phyloP scores from a whole-genome alignment of 2,797 vertebrate genomes.

The Sebastolobus altivelis region DNA sequence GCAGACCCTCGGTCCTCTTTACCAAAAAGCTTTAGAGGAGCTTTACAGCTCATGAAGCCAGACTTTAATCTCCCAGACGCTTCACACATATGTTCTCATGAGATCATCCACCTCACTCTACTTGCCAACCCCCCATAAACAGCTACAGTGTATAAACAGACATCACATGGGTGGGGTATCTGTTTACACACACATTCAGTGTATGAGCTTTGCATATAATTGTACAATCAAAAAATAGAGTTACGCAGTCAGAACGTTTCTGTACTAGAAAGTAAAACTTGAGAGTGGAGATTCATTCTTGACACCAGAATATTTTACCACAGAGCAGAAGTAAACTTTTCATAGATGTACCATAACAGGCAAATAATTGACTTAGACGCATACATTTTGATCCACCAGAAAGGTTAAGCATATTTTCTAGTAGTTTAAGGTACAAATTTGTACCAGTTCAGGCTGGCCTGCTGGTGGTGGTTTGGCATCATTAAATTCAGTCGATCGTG shows the following conservation, averaged over 20 bases:
- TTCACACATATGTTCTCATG: constrained; percentile 77
- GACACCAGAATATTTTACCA: background rate
- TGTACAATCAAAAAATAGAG: background rate
- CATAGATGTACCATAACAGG: background rate
- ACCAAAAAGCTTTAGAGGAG: constrained; percentile 76
- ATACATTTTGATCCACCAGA: background rate
- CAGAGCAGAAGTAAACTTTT: background rate
- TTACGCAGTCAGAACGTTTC: background rate
- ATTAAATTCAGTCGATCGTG: background rate
- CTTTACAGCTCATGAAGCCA: constrained; percentile 69
- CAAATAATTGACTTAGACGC: too few species aligned
- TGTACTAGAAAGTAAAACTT: background rate
- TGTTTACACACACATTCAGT: constrained; percentile 14
- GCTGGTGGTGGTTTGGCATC: too few species aligned
- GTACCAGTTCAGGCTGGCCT: background rate
- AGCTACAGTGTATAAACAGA: constrained; percentile 40
- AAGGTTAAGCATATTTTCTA: background rate
- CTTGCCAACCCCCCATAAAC: constrained; percentile 25
- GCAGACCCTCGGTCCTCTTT: constrained; percentile 53
- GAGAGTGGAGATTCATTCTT: background rate
- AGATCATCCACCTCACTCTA: constrained; percentile 64
- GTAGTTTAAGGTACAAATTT: background rate
- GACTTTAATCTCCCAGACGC: constrained; percentile 82
- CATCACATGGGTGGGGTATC: constrained; percentile 36
- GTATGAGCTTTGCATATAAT: background rate